phyloP scores from a whole-genome alignment of 2,797 vertebrate genomes.

The Galaxias olidus region DNA sequence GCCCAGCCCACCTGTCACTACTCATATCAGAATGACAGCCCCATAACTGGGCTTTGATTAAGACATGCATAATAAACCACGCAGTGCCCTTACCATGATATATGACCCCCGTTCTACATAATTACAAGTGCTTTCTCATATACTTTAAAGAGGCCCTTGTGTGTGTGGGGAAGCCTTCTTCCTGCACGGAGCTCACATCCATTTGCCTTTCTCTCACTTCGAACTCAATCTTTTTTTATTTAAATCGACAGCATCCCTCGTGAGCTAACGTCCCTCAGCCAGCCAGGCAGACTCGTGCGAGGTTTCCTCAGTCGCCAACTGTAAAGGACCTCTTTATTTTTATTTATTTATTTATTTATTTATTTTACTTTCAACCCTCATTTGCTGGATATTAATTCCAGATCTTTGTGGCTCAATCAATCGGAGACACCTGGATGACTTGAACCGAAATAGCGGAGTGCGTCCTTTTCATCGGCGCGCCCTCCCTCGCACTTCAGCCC shows the following conservation, averaged over 20 bases:
- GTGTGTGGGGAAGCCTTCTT: constrained; percentile 2
- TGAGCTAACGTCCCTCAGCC: too few relatives aligned
- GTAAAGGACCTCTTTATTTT: too few relatives aligned
- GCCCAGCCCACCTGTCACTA: constrained; percentile 10
- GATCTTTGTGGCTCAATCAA: constrained; percentile 72
- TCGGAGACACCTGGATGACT: constrained; percentile 66
- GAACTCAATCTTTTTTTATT: neutral
- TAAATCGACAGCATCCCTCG: too few relatives aligned
- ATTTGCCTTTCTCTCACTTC: constrained; percentile 14
- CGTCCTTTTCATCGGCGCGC: constrained; percentile 55
- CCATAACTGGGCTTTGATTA: constrained; percentile 1
- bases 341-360: too few relatives aligned
- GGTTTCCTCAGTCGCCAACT: too few relatives aligned
- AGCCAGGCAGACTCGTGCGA: too few relatives aligned
- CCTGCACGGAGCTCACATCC: constrained; percentile 24
- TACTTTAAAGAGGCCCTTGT: constrained; percentile 24
- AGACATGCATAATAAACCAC: constrained; percentile 28
- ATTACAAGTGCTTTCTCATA: constrained; percentile 27
- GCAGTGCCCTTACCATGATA: constrained; percentile 1
- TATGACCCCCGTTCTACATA: constrained; percentile 29
- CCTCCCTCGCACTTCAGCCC: constrained; percentile 69
- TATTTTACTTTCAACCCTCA: too few relatives aligned
- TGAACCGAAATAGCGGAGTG: constrained; percentile 57
- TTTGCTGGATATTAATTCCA: constrained; percentile 75
- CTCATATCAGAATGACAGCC: constrained; percentile 24